Base-by-base conservation (phyloP, 2,113 vertebrate genomes). In the Carassius auratus region DNA sequence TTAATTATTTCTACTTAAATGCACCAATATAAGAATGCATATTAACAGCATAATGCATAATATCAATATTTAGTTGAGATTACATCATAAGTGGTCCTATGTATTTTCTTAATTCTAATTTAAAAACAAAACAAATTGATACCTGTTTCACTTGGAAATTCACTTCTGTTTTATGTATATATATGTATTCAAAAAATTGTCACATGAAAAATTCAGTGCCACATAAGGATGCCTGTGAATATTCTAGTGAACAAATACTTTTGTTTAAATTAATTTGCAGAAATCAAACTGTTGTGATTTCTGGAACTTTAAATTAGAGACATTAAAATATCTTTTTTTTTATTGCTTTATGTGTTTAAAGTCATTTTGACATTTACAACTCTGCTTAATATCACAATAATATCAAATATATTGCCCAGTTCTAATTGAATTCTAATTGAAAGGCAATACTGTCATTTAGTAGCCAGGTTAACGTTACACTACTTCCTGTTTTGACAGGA, bases 401-500 rank as follows among this genome's bases (percentile, higher is more conserved):
- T 23, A 38, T n/a, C 1, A 23, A 23, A 23, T 30, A 81, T 81
- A 81, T 81, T 8, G 38, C 78, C 38, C 59, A 81, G 78, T 45
- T 42, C 78, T 48, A 48, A 66, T 48, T 48, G 8, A 64, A 38
- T 45, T 42, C 78, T 48, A 48, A 66, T 48, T 48, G 8, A 64
- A 38, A 6, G 57, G 15, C 57, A 45, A 23, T 62, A 62, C 19
- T 79, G 5, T 59, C 9, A 42, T 15, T 61, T 21, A 33, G 33
- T 61, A 79, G 76, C 76, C 76, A 68, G 52, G 55, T 77, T 82
- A 73, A 79, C 62, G 71, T 68, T 89, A 26, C 86, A 85, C 69
- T 55, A 64, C 48, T 85, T 83, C 71, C 77, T 83, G 81, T 81
- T 76, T 86, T 85, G 84, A 21, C 84, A 81, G 90, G 66, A 85